Conservation (phyloP, 2,888 invertebrate genomes). For the Polydrusus tereticollis region DNA sequence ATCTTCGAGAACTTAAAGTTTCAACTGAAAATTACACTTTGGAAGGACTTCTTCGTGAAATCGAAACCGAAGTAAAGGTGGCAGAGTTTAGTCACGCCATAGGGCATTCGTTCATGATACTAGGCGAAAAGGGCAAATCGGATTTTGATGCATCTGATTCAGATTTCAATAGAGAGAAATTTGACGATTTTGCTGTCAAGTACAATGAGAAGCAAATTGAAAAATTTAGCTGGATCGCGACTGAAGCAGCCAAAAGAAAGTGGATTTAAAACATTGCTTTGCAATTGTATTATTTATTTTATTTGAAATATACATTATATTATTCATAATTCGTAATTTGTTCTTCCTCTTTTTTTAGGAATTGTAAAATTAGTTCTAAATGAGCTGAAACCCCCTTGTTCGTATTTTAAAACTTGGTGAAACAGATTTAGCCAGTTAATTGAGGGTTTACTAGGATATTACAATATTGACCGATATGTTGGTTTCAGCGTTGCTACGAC, state of each 20-base stretch:
- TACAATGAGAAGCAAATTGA: constrained; percentile 28
- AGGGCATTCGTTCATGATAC: not conserved
- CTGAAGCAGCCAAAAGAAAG: constrained; percentile 8
- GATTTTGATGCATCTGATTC: not conserved
- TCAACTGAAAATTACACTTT: constrained; percentile 26
- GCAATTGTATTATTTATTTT: not conserved
- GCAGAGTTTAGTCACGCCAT: constrained; percentile 31
- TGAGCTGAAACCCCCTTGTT: no score
- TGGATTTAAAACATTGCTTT: constrained; percentile 22
- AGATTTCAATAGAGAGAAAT: not conserved
- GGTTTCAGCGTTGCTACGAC: constrained; percentile 32
- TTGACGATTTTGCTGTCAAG: not conserved
- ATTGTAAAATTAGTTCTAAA: no score
- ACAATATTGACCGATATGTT: not conserved
- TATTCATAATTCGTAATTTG: not conserved
- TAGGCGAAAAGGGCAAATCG: not conserved
- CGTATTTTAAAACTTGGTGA: no score
- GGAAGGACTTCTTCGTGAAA: constrained; percentile 28
- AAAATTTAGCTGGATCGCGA: constrained; percentile 23
- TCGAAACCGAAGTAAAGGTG: constrained; percentile 4
- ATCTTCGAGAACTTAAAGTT: constrained; percentile 29
- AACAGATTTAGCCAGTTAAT: no score
- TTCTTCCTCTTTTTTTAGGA: no score
- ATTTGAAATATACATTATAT: not conserved
- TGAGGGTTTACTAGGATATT: constrained; percentile 24